phyloP scores from a whole-genome alignment of 2,113 vertebrate genomes.

The Lepisosteus osseus region DNA sequence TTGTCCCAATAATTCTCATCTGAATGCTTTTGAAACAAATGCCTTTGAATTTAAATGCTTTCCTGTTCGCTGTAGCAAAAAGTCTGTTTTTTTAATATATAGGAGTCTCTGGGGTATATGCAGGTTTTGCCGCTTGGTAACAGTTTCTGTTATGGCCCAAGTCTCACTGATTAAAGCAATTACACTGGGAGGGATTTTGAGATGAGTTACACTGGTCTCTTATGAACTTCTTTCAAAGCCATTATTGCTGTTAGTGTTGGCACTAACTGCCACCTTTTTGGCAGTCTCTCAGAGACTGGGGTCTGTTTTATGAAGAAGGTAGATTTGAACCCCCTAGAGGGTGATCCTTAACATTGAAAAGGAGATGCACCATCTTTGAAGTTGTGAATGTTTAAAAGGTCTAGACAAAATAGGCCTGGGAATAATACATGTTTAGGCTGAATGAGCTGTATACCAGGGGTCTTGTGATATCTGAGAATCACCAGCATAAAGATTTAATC shows the following conservation, averaged over 20 bases:
- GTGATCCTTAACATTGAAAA: constrained; percentile 18
- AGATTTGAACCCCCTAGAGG: constrained; percentile 37
- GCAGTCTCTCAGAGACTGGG: constrained; percentile 43
- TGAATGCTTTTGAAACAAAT: neutral
- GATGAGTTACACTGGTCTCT: constrained; percentile 32
- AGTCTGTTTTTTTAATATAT: constrained; percentile 2
- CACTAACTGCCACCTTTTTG: constrained; percentile 55
- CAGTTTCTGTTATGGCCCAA: neutral
- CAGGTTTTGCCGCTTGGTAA: neutral
- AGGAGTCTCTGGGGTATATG: too few species aligned
- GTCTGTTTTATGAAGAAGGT: constrained; percentile 32
- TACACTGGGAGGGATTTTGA: neutral
- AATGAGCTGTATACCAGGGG: constrained; percentile 28
- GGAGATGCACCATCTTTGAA: neutral
- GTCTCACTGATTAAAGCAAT: neutral
- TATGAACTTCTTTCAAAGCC: constrained; percentile 59
- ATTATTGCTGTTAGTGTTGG: constrained; percentile 64
- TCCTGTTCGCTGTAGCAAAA: constrained; percentile 11
- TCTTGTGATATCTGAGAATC: constrained; percentile 37
- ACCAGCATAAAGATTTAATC: constrained; percentile 59
- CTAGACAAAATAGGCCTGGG: constrained; percentile 27
- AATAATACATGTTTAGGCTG: constrained; percentile 46
- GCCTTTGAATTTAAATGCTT: neutral
- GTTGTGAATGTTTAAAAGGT: constrained; percentile 10
- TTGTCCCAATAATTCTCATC: neutral